Percentiles rank a stretch among this genome's conserved stretches.
These are phyloP conservation scores for Limosa lapponica DNA, from an alignment of 2,797 vertebrate genomes.

Conservation along the genomic window DNA sequence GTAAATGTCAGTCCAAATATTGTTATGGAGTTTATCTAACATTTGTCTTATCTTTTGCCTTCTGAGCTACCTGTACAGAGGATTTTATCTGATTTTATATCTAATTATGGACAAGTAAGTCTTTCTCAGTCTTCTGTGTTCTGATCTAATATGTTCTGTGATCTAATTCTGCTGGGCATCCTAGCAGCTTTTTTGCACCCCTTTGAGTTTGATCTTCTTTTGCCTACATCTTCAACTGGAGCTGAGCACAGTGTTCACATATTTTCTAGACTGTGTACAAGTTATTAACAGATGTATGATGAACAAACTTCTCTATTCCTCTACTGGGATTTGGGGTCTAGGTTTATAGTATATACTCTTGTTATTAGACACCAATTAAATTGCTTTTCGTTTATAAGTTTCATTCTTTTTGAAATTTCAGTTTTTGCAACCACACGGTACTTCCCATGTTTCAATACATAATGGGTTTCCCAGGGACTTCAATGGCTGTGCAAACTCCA, in stretches of 20 bases:
- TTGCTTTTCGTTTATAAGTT: neutral
- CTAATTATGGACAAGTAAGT: neutral
- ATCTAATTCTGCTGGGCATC: neutral
- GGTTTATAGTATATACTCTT: neutral
- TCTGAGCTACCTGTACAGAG: neutral
- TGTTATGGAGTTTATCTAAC: neutral
- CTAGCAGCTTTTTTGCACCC: rapidly evolving
- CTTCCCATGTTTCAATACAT: neutral
- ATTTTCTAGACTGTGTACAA: neutral
- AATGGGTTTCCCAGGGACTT: neutral
- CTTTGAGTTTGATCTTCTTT: neutral
- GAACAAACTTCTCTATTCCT: neutral
- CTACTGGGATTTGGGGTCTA: neutral
- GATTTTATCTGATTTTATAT: neutral
- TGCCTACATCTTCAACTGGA: neutral
- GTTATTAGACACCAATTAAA: neutral
- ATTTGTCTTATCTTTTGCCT: neutral
- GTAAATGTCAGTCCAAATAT: neutral
- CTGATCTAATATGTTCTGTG: neutral
- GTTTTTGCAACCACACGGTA: neutral
- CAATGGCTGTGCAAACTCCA: neutral
- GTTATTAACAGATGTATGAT: neutral
- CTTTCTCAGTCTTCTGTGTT: neutral
- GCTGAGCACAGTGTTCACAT: neutral
- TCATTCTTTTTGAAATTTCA: neutral